Base-by-base conservation (phyloP, 2,888 invertebrate genomes). In the Hydriomena furcata region DNA sequence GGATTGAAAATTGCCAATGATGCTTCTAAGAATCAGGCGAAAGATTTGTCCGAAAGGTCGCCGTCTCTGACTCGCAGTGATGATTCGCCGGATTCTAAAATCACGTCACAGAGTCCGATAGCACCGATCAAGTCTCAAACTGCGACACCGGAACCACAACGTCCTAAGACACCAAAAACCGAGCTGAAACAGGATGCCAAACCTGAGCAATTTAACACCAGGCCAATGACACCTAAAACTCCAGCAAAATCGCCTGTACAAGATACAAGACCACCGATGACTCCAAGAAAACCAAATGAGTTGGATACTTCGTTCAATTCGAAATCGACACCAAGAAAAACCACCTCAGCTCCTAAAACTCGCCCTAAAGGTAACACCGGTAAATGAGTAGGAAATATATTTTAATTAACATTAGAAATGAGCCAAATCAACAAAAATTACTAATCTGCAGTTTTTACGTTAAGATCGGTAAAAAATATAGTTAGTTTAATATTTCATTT, bases 51-150 rank as follows among this genome's bases (percentile, higher is more conserved):
- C 13, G 91, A 91, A 61, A 85, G 91, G 37, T 91, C 91, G 17
- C 91, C 91, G 6, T 91, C 91, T 13, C 65, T 91, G 30, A 88
- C 89, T 13, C 76, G 89, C 42, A 91, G 90, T 62, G 91, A 91
- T 66, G 91, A 90, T 48, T 91, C 91, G 24, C 90, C 91, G 13
- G 91, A 91, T 56, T 83, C 80, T 21, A 88, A 85, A 64, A 79
- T 77, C 56, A 51, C 60, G 13, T 60, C 78, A n/a, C 69, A 74
- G 44, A 76, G 61, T 57, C 66, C 78, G 24, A 64, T 61, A 10
- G 44, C 63, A 34, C 63, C 74, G 13, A 76, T 72, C 13, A 86
- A 82, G 66, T 62, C 80, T 5, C 80, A 82, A 50, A 77, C 62
- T 52, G 64, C 57, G 21, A 77, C 78, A 7, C 79, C 80, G 37